Percentiles rank a stretch among this genome's conserved stretches.
phyloP scores from a whole-genome alignment of 1,140 invertebrate species.

The Caenorhabditis latens region DNA sequence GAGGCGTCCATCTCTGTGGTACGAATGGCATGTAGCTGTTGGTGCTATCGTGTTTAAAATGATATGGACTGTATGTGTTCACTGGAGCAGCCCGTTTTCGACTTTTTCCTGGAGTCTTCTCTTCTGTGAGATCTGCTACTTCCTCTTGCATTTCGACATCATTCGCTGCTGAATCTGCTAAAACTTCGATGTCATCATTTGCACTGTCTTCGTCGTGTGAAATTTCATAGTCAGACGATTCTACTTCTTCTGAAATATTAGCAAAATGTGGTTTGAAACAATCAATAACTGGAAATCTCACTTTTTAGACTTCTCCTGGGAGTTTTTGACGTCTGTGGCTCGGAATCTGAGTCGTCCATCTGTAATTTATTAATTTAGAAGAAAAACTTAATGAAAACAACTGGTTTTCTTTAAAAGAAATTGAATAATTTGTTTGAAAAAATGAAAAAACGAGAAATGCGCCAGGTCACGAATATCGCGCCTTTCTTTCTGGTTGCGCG shows the following conservation, averaged over 20 bases:
- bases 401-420: background rate
- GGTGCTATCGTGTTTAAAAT: conserved; percentile 21
- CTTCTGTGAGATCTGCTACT: background rate
- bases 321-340: background rate
- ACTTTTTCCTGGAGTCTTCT: background rate
- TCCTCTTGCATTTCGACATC: background rate
- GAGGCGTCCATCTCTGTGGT: background rate
- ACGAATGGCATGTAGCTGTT: conserved; percentile 20
- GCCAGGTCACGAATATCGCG: background rate
- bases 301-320: background rate
- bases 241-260: background rate
- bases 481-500: background rate
- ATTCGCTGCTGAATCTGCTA: background rate
- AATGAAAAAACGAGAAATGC: background rate
- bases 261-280: too few species aligned
- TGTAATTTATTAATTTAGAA: background rate
- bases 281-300: background rate
- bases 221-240: background rate
- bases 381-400: background rate
- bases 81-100: background rate
- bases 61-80: background rate
- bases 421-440: background rate
- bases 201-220: background rate
- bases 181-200: background rate
- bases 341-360: conserved; percentile 1